Evolutionary conservation across 2,888 invertebrate species (phyloP).

Genomic region (Neoaliturus tenellus): DNA sequence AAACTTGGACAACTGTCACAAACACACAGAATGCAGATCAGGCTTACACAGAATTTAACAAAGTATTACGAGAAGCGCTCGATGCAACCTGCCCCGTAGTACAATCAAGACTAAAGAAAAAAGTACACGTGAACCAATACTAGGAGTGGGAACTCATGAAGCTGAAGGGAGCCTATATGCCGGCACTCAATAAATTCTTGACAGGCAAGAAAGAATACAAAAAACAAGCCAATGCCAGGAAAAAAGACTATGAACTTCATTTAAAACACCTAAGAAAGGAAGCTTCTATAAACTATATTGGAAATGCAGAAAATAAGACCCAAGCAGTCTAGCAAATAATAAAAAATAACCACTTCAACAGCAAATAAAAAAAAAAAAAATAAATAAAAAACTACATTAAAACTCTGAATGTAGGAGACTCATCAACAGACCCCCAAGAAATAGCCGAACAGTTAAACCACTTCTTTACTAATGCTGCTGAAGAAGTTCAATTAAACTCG

Average conservation of each 20-base stretch:
- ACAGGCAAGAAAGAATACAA: constrained; percentile 9
- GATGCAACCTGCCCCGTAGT: constrained; percentile 23
- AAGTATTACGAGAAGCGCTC: background rate
- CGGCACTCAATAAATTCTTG: constrained; percentile 21
- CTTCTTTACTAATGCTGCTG: constrained; percentile 44
- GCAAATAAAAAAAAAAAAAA: too few species aligned
- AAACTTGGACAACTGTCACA: constrained; percentile 23
- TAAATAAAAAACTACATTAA: constrained; percentile 1
- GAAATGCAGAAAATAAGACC: constrained; percentile 24
- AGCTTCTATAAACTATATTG: constrained; percentile 7
- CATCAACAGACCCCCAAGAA: constrained; percentile 43
- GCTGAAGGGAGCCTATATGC: constrained; percentile 17
- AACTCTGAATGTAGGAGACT: background rate
- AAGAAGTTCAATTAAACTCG: too few species aligned
- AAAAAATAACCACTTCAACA: constrained; percentile 9
- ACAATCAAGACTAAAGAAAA: constrained; percentile 28
- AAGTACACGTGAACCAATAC: background rate
- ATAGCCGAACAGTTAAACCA: constrained; percentile 39
- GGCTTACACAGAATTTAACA: constrained; percentile 21
- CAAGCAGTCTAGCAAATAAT: constrained; percentile 29
- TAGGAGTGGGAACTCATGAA: constrained; percentile 11
- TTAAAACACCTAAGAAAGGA: constrained; percentile 33
- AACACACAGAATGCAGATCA: constrained; percentile 28
- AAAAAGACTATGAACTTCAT: constrained; percentile 20
- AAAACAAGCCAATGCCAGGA: background rate